Percentiles rank a stretch among this genome's conserved stretches.
These are phyloP conservation scores for Chascanopsetta lugubris DNA, from an alignment of 2,113 vertebrate genomes.

Conservation along the genomic window DNA sequence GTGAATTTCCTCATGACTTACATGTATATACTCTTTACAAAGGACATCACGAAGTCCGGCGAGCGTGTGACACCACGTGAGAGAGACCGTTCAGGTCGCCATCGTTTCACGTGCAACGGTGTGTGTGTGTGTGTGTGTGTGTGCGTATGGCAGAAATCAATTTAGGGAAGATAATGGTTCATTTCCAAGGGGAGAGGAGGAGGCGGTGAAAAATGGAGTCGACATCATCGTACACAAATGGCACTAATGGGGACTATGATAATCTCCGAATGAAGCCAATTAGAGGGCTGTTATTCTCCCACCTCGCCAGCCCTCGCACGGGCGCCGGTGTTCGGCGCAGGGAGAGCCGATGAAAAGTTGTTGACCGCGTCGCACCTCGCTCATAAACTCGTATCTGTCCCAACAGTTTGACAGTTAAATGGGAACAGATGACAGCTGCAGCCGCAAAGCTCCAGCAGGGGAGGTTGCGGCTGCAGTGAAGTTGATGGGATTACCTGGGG, in stretches of 20 bases:
- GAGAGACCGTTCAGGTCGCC: constrained; percentile 7
- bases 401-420: constrained; percentile 46
- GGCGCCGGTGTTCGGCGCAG: constrained; percentile 34
- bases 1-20: constrained; percentile 55
- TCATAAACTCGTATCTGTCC: constrained; percentile 58
- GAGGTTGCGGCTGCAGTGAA: constrained; percentile 54
- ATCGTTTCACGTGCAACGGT: constrained; percentile 9
- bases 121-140: constrained; percentile 20
- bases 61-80: constrained; percentile 6
- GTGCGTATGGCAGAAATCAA: constrained; percentile 67
- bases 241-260: constrained; percentile 76
- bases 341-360: constrained; percentile 41
- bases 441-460: constrained; percentile 51
- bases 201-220: constrained; percentile 66
- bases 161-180: constrained; percentile 74
- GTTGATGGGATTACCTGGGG: constrained; percentile 75
- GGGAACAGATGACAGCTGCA: constrained; percentile 60
- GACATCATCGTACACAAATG: constrained; percentile 69
- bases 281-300: constrained; percentile 68
- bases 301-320: constrained; percentile 46
- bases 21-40: constrained; percentile 27
- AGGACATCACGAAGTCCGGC: constrained; percentile 23
- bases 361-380: constrained; percentile 33
- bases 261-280: constrained; percentile 77
- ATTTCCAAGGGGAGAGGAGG: constrained; percentile 66